Conservation (phyloP, 2,888 invertebrate species). For the Theretra japonica region DNA sequence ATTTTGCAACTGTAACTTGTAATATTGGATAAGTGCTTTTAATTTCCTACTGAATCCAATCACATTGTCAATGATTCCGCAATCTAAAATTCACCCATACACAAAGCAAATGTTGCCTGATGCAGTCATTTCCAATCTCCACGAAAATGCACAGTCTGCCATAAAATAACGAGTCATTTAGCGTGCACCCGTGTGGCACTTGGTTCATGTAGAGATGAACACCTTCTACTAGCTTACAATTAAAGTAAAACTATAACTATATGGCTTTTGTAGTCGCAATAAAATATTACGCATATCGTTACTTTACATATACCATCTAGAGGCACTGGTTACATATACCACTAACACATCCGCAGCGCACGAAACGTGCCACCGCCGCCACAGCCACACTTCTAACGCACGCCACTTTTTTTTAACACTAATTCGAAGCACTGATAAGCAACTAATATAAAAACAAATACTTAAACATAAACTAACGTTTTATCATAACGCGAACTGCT, state of each 20-base stretch:
- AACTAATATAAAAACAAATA: constrained; percentile 13
- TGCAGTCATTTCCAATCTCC: neutral
- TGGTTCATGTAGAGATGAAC: neutral
- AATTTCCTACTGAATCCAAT: neutral
- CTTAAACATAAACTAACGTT: constrained; percentile 7
- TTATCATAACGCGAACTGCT: neutral
- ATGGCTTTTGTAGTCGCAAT: constrained; percentile 28
- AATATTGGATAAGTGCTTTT: neutral
- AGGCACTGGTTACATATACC: constrained; percentile 34
- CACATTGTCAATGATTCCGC: neutral
- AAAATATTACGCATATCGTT: constrained; percentile 26
- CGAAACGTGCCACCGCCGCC: neutral
- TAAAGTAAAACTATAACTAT: constrained; percentile 23
- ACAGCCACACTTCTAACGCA: neutral
- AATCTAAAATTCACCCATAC: neutral
- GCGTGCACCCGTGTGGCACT: neutral
- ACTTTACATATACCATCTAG: constrained; percentile 32
- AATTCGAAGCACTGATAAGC: constrained; percentile 16
- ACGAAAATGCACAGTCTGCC: neutral
- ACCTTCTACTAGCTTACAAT: constrained; percentile 25
- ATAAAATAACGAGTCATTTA: neutral
- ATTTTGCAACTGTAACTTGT: neutral
- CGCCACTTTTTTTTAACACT: neutral
- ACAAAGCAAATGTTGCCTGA: neutral
- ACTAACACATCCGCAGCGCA: neutral